Evolutionary conservation across 2,113 vertebrate genomes (phyloP), one percentile per base, ranked within the genome.

Genomic region (Pithys albifrons): DNA sequence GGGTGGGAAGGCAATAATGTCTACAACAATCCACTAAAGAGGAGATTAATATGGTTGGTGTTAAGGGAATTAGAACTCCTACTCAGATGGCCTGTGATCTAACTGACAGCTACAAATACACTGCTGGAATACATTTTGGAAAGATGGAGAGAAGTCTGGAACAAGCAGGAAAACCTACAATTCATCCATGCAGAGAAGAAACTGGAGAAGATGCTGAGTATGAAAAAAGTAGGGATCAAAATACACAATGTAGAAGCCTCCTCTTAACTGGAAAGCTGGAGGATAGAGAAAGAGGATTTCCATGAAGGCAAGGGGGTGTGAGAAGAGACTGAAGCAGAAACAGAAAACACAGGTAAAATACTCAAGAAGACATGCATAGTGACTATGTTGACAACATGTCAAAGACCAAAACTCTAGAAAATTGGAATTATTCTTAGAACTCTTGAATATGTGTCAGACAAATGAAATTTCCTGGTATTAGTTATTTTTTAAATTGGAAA

Each of bases 261-360:
- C 7, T 85, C 33, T 58, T 51, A 69, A 64, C 27, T 0, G 0
- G 35, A 48, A 92, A 65, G 54, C 0, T 65, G 62, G 7, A 67
- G 14, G 22, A 71, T 51, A 33, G 93, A 67, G 37, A 6, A 71
- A 81, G 48, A 66, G 11, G 19, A 71, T 51, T 71, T 82, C 62
- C 62, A 83, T 17, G 24, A 41, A 88, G 52, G 69, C 20, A 35
- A 69, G 10, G 61, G 22, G 2, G 10, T 65, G 45, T 73, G 62
- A 89, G 17, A 90, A 82, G 10, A 78, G 15, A 88, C 24, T 37
- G 37, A 81, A 67, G 25, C 13, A 65, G 54, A 88, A 91, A 16
- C 2, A 88, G 12, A 37, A 85, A 91, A 62, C 5, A 74, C 33
- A 77, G 8, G 15, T 12, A 58, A 91, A 81, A 71, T 43, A 85